Base-by-base conservation (phyloP, 2,797 vertebrate species). In the Tapera naevia region DNA sequence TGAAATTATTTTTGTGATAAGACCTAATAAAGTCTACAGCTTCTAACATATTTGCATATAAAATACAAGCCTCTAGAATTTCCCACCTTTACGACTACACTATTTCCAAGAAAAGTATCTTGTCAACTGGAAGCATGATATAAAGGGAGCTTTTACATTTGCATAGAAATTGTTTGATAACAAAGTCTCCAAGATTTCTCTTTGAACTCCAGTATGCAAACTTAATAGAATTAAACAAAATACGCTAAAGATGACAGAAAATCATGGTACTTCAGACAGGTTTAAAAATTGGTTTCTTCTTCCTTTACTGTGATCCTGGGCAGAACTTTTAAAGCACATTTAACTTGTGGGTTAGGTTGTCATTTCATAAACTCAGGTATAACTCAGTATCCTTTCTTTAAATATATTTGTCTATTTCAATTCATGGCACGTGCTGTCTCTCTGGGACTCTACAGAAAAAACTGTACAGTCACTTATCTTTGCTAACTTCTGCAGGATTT, bases 401-500 rank as follows among this genome's bases (percentile, higher is more conserved):
- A 72, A 81, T 23, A 90, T 46, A 81, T 70, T 70, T 70, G 30
- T 84, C n/a, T 88, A 7, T 62, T 94, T 86, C 70, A 85, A 21
- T 76, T 86, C 50, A 66, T 70, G 56, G n/a, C 32, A 69, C 56
- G 46, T 57, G 18, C 16, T 78, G 37, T 91, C 57, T 71, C 89
- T 66, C 33, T 79, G 50, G 73, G 69, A 79, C 65, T 84, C 35
- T 33, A 65, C 0, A 4, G 50, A 84, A 88, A 88, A 86, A 89
- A 73, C 37, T 56, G 32, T 45, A 51, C 13, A 60, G 54, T 67
- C 23, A 84, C 93, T 95, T 86, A 89, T 73, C 62, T 84, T 80
- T 65, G 61, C 58, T 86, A 90, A 45, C 93, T 93, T 79, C 46
- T 81, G 60, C 48, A 79, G 66, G 14, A 93, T 85, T 75, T 95